phyloP scores from a whole-genome alignment of 2,797 vertebrate genomes.

The Lophius americanus region DNA sequence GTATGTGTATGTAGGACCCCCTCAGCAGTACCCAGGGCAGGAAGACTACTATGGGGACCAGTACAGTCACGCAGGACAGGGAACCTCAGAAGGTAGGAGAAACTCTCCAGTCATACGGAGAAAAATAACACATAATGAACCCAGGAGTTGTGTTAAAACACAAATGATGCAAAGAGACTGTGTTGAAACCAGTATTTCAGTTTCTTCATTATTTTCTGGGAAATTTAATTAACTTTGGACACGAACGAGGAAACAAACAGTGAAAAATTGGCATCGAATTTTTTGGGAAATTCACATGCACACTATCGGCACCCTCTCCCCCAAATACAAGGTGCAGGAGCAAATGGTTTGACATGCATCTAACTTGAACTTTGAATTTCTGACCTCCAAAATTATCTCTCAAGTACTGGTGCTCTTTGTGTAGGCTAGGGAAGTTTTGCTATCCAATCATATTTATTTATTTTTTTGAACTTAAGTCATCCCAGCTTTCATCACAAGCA shows the following conservation, averaged over 20 bases:
- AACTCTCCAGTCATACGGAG: slow-evolving; percentile 65
- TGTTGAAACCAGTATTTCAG: slow-evolving; percentile 42
- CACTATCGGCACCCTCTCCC: not conserved
- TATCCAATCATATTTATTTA: not conserved
- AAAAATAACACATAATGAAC: slow-evolving; percentile 49
- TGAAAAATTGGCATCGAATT: not conserved
- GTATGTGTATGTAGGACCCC: slow-evolving; percentile 94
- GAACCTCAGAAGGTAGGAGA: slow-evolving; percentile 97
- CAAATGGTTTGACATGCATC: slow-evolving; percentile 13
- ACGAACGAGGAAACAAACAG: slow-evolving; percentile 17
- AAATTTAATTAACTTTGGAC: slow-evolving; percentile 41
- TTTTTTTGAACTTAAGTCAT: not conserved
- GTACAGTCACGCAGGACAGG: slow-evolving; percentile 99
- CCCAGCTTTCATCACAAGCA: not conserved
- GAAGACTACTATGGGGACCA: slow-evolving; percentile 99
- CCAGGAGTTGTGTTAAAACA: slow-evolving; percentile 72
- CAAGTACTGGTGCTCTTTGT: too few relatives aligned
- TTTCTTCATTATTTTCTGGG: slow-evolving; percentile 66
- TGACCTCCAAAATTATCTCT: too few relatives aligned
- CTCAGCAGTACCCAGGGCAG: slow-evolving; percentile 99
- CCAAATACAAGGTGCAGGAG: not conserved
- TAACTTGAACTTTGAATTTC: not conserved
- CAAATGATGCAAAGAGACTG: slow-evolving; percentile 70
- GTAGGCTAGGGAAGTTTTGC: too few relatives aligned
- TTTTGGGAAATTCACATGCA: slow-evolving; percentile 8